phyloP scores from a whole-genome alignment of 2,797 vertebrate genomes.

The Sebastes minor region DNA sequence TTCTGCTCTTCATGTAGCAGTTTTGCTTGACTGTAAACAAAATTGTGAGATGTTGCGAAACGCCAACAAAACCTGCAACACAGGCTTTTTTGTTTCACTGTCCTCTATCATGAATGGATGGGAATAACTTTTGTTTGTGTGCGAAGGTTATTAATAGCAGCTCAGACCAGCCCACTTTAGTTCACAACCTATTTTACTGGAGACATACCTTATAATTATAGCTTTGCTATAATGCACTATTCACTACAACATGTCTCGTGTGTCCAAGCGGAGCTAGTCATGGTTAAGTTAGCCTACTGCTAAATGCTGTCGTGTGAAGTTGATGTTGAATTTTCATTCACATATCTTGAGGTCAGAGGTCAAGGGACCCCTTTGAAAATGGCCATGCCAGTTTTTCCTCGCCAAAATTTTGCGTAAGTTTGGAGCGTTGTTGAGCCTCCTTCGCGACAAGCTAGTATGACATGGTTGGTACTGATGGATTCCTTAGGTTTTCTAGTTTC shows the following conservation, averaged over 20 bases:
- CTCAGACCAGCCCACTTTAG: not conserved
- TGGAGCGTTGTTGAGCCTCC: no score
- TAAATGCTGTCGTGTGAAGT: no score
- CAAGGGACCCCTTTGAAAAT: no score
- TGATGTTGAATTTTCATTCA: no score
- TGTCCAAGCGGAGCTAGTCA: no score
- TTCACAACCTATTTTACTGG: not conserved
- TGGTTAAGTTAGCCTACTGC: no score
- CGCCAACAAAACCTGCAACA: constrained; percentile 18
- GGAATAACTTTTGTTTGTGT: not conserved
- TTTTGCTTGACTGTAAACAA: constrained; percentile 39
- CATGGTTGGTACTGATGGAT: no score
- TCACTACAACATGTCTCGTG: not conserved
- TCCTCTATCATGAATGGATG: not conserved
- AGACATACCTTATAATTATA: not conserved
- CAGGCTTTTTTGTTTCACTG: constrained; percentile 3
- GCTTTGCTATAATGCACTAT: not conserved
- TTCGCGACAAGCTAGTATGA: no score
- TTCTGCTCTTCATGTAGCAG: constrained; percentile 20
- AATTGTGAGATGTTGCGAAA: constrained; percentile 25
- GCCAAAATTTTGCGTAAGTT: no score
- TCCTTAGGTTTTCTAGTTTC: no score
- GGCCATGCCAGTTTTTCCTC: no score
- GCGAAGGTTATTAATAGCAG: constrained; percentile 15
- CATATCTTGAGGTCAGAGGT: no score